Base-by-base conservation (phyloP, 2,888 invertebrate species). In the Alcis repandata region DNA sequence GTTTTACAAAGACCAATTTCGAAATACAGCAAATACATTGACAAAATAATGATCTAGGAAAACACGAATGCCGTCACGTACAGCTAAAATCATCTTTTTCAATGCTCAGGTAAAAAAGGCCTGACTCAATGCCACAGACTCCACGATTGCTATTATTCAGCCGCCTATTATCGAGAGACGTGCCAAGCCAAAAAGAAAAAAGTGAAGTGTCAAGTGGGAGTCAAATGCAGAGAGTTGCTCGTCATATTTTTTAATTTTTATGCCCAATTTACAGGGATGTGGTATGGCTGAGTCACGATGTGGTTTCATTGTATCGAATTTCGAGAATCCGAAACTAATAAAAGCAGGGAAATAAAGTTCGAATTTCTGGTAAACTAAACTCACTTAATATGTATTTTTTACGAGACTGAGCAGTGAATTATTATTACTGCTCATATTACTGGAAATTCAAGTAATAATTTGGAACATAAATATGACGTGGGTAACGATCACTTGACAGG, bases 131-230 rank as follows among this genome's bases (percentile, higher is more conserved):
- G 68, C 68, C 68, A 72, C 67, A 64, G 56, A 63, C 22, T 53
- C 63, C 70, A 70, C 66, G 68, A 71, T 62, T 61, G 65, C 69
- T 72, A 71, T 70, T 72, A 74, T 68, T 66, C 63, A 59, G 45
- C 52, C 67, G 48, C 52, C 62, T 67, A 72, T 72, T 70, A 72
- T 69, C 52, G 52, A 9, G 51, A 53, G 63, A 71, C 69, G 61
- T 60, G 54, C 57, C 40, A 61, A 67, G 62, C 63, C 52, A 57
- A 61, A 61, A 56, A 15, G 15, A 68, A 71, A 68, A 70, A 60
- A 60, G 40, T 33, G 58, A 65, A 38, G 56, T 63, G 72, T 68
- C 69, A 67, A 71, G 69, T 68, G 65, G 56, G 70, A 70, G 66
- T 64, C 49, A 43, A 43, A 67, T n/a, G 32, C 61, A 54, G 41